Evolutionary conservation across 1,140 invertebrate species (phyloP).

Genomic region (Arion vulgaris): DNA sequence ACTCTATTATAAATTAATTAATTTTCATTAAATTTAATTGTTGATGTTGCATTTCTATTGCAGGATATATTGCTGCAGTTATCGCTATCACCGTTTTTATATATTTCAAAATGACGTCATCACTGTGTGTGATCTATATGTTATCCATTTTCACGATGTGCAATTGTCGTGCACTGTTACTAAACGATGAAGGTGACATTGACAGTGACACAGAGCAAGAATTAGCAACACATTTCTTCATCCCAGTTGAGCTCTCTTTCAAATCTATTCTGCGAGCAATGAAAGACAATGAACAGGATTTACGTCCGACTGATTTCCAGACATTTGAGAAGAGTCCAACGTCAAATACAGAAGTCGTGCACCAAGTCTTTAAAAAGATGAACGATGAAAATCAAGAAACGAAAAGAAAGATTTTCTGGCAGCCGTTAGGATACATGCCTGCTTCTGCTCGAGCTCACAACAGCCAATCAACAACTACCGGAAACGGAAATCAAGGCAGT

Average conservation of each 20-base stretch:
- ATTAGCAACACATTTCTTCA: neutral
- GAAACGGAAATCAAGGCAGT: slow-evolving; percentile 4
- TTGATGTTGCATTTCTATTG: no score
- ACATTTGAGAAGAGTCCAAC: neutral
- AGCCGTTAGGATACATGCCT: slow-evolving; percentile 41
- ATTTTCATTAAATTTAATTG: no score
- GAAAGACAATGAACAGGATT: neutral
- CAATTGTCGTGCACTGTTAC: neutral
- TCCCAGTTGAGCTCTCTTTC: neutral
- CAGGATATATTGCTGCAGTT: no score
- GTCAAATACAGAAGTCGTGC: neutral
- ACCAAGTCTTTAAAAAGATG: neutral
- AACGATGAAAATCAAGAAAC: neutral
- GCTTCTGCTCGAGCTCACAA: slow-evolving; percentile 32
- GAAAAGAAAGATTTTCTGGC: slow-evolving; percentile 41
- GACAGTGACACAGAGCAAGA: neutral
- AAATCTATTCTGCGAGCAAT: neutral
- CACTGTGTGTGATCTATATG: neutral
- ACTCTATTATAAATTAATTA: no score
- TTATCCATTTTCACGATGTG: neutral
- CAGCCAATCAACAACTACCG: neutral
- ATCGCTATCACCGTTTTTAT: no score
- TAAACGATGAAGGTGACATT: neutral
- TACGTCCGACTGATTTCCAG: neutral
- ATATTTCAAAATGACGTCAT: neutral